Evolutionary conservation across 2,113 vertebrate genomes (phyloP).

Genomic region (Alces alces): DNA sequence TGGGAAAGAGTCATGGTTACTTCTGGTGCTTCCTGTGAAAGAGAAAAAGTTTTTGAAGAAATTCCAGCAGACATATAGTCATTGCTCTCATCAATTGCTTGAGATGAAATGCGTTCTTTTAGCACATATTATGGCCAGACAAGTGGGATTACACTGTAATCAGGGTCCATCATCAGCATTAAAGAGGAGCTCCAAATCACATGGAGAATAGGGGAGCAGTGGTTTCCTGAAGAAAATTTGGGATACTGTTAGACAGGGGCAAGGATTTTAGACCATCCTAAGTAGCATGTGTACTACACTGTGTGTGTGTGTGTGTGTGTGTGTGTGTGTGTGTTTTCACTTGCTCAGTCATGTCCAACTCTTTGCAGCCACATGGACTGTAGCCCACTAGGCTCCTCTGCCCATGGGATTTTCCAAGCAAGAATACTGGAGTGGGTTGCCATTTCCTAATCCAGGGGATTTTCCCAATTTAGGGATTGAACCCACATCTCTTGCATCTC

Average conservation of each 20-base stretch:
- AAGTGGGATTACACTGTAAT: background rate
- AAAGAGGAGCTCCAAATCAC: background rate
- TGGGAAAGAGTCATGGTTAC: background rate
- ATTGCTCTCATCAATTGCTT: background rate
- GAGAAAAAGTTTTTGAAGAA: background rate
- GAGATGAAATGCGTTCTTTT: background rate
- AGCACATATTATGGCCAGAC: background rate
- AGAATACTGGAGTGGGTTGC: background rate
- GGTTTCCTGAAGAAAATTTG: background rate
- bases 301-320: background rate
- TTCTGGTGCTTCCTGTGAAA: background rate
- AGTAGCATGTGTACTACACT: background rate
- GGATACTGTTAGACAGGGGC: background rate
- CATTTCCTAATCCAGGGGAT: background rate
- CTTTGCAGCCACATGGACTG: background rate
- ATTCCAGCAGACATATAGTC: background rate
- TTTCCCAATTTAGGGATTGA: background rate
- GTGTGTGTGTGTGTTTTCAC: background rate
- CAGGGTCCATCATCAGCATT: background rate
- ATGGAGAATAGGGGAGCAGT: background rate
- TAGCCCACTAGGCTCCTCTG: background rate
- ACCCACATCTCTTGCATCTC: background rate
- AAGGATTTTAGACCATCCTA: background rate
- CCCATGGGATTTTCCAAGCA: background rate
- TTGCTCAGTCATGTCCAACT: background rate